A percentile compares a stretch with the other conserved stretches of the same genome.
phyloP scores from a whole-genome alignment of 2,113 vertebrate species.

The Sterrhoptilus dennistouni region DNA sequence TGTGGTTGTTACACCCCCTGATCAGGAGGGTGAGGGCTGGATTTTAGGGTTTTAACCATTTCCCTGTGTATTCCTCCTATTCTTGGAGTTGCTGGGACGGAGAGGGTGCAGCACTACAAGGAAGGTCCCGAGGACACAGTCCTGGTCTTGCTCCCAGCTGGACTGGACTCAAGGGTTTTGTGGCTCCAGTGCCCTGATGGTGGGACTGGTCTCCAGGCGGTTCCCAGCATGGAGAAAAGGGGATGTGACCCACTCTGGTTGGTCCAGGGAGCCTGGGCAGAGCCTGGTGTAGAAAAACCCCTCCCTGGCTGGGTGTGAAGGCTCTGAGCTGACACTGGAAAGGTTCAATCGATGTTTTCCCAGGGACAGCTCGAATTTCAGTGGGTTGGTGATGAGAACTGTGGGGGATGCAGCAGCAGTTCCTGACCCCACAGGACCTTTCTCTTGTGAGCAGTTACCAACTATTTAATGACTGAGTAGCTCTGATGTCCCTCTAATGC shows the following conservation, averaged over 20 bases:
- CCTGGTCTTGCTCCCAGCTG: background rate
- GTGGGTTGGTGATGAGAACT: background rate
- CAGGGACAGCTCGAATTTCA: background rate
- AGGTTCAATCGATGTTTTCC: fast-evolving
- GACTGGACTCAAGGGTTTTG: background rate
- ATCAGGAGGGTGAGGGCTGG: background rate
- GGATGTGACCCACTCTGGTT: fast-evolving
- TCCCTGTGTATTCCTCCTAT: background rate
- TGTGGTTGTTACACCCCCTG: background rate
- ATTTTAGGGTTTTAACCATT: background rate
- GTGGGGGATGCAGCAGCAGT: background rate
- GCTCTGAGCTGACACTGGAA: background rate
- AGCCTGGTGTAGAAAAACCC: fast-evolving
- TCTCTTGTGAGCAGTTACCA: background rate
- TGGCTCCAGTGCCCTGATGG: background rate
- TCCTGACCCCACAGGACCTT: background rate
- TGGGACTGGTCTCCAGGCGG: background rate
- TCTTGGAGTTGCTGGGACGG: background rate
- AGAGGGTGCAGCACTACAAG: background rate
- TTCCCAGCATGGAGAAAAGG: background rate
- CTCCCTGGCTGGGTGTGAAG: fast-evolving
- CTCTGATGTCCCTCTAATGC: background rate
- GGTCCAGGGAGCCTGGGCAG: background rate
- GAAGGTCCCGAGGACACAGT: background rate
- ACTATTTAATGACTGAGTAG: background rate